phyloP scores from a whole-genome alignment of 1,140 invertebrate genomes.

The Euwallacea fornicatus region DNA sequence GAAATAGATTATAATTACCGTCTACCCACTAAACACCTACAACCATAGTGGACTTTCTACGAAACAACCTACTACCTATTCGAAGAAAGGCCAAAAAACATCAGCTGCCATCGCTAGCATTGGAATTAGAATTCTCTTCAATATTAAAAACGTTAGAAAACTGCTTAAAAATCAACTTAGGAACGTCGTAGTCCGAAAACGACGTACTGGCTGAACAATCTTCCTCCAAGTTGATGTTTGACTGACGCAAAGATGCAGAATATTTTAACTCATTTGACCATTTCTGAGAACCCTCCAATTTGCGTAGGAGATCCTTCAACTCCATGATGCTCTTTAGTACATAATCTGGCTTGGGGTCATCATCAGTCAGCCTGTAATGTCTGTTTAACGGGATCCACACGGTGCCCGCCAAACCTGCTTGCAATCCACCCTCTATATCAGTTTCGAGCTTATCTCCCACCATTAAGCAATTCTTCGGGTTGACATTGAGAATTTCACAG shows the following conservation, averaged over 20 bases:
- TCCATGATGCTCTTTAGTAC: conserved; percentile 46
- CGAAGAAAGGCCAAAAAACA: background rate
- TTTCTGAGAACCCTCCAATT: background rate
- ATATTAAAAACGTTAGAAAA: conserved; percentile 12
- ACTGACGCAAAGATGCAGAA: background rate
- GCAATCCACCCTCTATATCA: conserved; percentile 78
- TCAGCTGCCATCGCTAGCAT: conserved; percentile 50
- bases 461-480: conserved; percentile 76
- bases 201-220: background rate
- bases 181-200: background rate
- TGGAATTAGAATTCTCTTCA: conserved; percentile 48
- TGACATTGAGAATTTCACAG: conserved; percentile 71
- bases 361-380: conserved; percentile 14
- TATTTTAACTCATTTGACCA: background rate
- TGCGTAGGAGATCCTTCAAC: conserved; percentile 41
- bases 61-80: background rate
- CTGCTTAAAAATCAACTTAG: background rate
- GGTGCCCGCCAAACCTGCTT: conserved; percentile 73
- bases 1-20: no score
- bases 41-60: background rate
- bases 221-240: background rate
- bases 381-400: conserved; percentile 70
- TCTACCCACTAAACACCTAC: no score
- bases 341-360: conserved; percentile 45
- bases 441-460: conserved; percentile 84